phyloP scores from a whole-genome alignment of 2,888 invertebrate species.

The Neria commutata region DNA sequence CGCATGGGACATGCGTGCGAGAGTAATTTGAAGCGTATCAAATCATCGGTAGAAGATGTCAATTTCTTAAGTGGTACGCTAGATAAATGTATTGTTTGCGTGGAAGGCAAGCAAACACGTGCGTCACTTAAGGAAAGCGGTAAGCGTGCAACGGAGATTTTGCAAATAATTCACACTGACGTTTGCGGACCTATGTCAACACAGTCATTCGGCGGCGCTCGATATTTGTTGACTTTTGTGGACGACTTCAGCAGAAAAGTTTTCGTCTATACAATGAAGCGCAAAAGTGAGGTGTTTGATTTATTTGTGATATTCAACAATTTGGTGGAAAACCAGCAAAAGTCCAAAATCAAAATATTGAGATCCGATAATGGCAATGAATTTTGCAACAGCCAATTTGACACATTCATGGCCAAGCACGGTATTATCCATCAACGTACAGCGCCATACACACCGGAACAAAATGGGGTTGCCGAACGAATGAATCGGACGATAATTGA shows the following conservation, averaged over 20 bases:
- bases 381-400: slow-evolving; percentile 16
- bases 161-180: slow-evolving; percentile 22
- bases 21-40: neutral
- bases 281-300: neutral
- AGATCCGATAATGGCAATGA: slow-evolving; percentile 20
- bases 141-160: neutral
- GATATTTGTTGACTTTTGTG: slow-evolving; percentile 9
- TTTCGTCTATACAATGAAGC: neutral
- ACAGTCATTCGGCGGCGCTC: slow-evolving; percentile 8
- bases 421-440: slow-evolving; percentile 24
- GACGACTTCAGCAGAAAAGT: neutral
- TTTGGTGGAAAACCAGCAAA: no score
- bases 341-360: slow-evolving; percentile 17
- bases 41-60: neutral
- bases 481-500: slow-evolving; percentile 23
- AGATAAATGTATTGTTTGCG: no score
- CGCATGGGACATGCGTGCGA: neutral
- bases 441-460: slow-evolving; percentile 21
- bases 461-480: slow-evolving; percentile 22
- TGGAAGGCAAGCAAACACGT: neutral
- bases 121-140: neutral
- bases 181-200: slow-evolving; percentile 17
- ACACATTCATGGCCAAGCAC: slow-evolving; percentile 3
- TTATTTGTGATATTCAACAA: no score
- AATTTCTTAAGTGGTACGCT: no score